A percentile compares a stretch with the other conserved stretches of the same genome.
These are phyloP conservation scores for Muscicapa adusta DNA, from an alignment of 2,113 vertebrate genomes.

Conservation along the genomic window DNA sequence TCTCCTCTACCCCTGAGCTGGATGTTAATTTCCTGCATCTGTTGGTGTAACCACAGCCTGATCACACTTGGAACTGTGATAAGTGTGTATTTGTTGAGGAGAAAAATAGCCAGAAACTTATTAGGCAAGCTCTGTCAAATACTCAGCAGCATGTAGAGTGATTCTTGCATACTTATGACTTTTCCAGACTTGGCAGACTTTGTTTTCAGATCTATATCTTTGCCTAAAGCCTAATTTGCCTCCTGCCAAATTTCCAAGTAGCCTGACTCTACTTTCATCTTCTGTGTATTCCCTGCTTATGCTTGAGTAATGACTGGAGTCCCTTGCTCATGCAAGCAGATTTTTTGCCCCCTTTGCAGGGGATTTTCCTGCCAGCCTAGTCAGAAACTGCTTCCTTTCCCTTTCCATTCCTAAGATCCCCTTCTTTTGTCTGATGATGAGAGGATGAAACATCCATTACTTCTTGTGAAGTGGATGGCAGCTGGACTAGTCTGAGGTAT, in stretches of 20 bases:
- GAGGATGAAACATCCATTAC: background rate
- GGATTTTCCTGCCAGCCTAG: background rate
- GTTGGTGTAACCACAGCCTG: background rate
- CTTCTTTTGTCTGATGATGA: background rate
- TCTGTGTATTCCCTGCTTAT: background rate
- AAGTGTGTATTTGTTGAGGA: background rate
- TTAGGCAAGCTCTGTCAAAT: background rate
- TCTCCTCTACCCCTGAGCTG: background rate
- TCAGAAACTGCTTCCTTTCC: background rate
- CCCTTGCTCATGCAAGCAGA: background rate
- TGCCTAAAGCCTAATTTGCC: background rate
- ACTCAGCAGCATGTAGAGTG: background rate
- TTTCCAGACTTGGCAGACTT: background rate
- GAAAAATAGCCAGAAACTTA: background rate
- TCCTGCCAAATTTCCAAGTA: background rate
- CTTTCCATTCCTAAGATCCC: background rate
- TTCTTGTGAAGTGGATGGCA: accelerated
- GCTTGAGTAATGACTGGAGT: background rate
- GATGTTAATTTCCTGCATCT: conserved; percentile 5
- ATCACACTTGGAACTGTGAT: background rate
- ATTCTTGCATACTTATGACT: background rate
- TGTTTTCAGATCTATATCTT: background rate
- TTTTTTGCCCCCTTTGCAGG: background rate
- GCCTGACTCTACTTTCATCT: background rate
- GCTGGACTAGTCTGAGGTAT: background rate